These are phyloP conservation scores for Meloidogyne hapla DNA, from an alignment of 1,140 invertebrate genomes.

Conservation along the genomic window DNA sequence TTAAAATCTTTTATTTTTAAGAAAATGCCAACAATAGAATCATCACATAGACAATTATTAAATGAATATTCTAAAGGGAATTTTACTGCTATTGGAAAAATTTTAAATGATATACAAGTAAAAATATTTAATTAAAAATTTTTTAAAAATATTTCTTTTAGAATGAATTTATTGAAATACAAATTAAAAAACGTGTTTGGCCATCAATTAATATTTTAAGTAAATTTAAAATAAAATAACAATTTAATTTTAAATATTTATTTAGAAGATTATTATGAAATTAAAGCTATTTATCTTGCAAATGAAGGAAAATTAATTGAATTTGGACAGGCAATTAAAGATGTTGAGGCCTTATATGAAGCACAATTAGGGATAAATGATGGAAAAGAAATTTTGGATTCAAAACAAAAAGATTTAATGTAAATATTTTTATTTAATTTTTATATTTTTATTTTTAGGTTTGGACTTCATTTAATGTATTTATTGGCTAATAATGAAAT, in stretches of 20 bases:
- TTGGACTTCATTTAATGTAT: background rate
- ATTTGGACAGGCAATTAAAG: background rate
- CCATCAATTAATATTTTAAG: background rate
- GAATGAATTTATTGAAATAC: slow-evolving; percentile 1
- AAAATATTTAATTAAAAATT: background rate
- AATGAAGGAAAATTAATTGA: background rate
- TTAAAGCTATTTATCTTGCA: slow-evolving; percentile 1
- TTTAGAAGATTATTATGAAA: slow-evolving; percentile 1
- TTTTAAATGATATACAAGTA: background rate
- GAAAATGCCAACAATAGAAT: background rate
- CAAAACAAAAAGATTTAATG: background rate
- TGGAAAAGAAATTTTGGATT: background rate
- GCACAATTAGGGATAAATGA: background rate
- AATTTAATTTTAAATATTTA: background rate
- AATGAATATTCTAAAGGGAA: background rate
- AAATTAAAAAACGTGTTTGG: background rate
- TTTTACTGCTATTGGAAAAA: background rate
- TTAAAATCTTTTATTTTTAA: background rate
- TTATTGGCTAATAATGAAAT: background rate
- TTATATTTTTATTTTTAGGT: background rate
- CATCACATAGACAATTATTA: background rate
- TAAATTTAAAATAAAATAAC: background rate
- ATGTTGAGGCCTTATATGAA: background rate
- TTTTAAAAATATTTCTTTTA: background rate
- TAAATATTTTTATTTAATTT: background rate